These are phyloP conservation scores for Onychorhynchus coronatus DNA, from an alignment of 2,113 vertebrate species.

Conservation along the genomic window DNA sequence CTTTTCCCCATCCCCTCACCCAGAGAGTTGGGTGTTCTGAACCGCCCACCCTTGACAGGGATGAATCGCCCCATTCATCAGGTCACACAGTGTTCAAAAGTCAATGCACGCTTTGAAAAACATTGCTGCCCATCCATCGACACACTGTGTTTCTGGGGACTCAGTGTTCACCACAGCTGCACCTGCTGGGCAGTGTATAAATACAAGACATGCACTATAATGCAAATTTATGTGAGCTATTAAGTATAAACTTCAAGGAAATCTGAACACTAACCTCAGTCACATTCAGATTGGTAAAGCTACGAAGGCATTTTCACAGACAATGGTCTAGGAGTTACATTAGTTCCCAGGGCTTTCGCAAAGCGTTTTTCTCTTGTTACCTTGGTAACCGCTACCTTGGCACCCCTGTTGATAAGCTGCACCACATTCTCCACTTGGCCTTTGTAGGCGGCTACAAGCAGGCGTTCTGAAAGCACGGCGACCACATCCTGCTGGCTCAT, in stretches of 20 bases:
- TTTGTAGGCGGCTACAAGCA: slow-evolving; percentile 95
- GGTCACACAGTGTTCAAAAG: neutral
- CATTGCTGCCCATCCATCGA: neutral
- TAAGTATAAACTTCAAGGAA: slow-evolving; percentile 21
- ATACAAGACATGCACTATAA: neutral
- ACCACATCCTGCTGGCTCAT: slow-evolving; percentile 99
- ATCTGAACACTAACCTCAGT: neutral
- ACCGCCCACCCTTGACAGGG: neutral
- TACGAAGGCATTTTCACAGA: slow-evolving; percentile 23
- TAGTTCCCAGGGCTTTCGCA: slow-evolving; percentile 57
- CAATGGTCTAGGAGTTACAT: slow-evolving; percentile 48
- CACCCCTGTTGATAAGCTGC: slow-evolving; percentile 98
- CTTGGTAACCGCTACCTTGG: slow-evolving; percentile 97
- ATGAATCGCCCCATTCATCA: slow-evolving; percentile 21
- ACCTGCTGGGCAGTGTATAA: neutral
- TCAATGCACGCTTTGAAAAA: neutral
- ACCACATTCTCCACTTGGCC: slow-evolving; percentile 97
- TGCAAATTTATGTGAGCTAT: neutral
- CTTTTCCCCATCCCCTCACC: neutral
- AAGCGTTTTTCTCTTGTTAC: slow-evolving; percentile 77
- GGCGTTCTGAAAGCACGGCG: slow-evolving; percentile 94
- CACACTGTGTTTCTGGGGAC: neutral
- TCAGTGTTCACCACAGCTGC: neutral
- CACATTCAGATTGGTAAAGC: slow-evolving; percentile 44
- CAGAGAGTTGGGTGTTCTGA: neutral